A percentile compares a stretch with the other conserved stretches of the same genome.
phyloP scores from a whole-genome alignment of 2,797 vertebrate species.

The Hypotaenidia okinawae region DNA sequence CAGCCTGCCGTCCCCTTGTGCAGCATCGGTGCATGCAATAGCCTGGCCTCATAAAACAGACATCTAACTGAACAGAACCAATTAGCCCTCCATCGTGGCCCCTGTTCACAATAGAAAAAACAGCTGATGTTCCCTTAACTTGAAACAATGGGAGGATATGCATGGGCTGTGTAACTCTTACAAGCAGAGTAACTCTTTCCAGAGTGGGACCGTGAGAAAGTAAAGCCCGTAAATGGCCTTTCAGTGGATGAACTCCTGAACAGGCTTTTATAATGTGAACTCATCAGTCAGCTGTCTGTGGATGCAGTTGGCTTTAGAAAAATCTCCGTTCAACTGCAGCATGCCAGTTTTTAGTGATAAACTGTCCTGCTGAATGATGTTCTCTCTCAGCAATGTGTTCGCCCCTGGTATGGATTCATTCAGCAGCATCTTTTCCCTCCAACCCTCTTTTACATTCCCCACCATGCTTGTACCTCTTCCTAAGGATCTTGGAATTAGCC shows the following conservation, averaged over 20 bases:
- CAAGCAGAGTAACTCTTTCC: conserved; percentile 47
- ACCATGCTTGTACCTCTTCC: conserved; percentile 8
- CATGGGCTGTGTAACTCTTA: conserved; percentile 28
- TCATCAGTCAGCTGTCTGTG: conserved; percentile 53
- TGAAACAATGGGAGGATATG: conserved; percentile 64
- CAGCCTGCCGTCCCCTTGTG: conserved; percentile 21
- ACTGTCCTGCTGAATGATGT: conserved; percentile 30
- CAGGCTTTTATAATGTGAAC: conserved; percentile 68
- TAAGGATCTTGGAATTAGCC: conserved; percentile 2
- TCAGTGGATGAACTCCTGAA: conserved; percentile 52
- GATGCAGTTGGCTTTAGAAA: conserved; percentile 55
- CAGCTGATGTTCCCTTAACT: conserved; percentile 62
- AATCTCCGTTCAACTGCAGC: conserved; percentile 19
- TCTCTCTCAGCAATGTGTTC: conserved; percentile 37
- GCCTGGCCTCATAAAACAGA: conserved; percentile 51
- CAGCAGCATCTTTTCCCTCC: conserved; percentile 40
- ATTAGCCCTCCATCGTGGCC: conserved; percentile 56
- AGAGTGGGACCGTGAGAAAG: conserved; percentile 67
- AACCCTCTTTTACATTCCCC: conserved; percentile 18
- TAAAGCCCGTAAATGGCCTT: conserved; percentile 63
- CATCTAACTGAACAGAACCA: conserved; percentile 53
- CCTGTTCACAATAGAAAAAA: conserved; percentile 54
- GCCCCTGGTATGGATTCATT: conserved; percentile 18
- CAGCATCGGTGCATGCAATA: neutral
- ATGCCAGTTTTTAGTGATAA: conserved; percentile 13